phyloP scores from a whole-genome alignment of 2,888 invertebrate species.

The Apoda limacodes region DNA sequence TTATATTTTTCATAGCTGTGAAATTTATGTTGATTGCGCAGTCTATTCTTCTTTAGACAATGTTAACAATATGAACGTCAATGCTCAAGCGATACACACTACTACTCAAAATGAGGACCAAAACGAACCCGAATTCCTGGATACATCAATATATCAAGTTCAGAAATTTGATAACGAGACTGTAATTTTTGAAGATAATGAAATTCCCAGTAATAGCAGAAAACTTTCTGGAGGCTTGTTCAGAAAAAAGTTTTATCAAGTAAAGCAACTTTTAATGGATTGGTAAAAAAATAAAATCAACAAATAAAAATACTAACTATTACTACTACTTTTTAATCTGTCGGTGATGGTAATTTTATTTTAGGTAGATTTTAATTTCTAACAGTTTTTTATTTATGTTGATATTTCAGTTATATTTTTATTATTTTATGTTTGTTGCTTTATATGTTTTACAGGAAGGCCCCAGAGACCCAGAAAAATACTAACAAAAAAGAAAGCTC shows the following conservation, averaged over 20 bases:
- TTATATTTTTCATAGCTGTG: conserved; percentile 32
- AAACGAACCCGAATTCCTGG: neutral
- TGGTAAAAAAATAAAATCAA: conserved; percentile 23
- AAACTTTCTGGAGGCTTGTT: conserved; percentile 16
- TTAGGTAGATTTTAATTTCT: conserved; percentile 20
- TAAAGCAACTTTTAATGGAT: conserved; percentile 32
- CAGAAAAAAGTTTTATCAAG: conserved; percentile 35
- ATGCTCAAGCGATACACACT: conserved; percentile 10
- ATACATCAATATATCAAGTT: neutral
- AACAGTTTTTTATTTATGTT: conserved; percentile 19
- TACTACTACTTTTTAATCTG: neutral
- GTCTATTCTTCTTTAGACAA: neutral
- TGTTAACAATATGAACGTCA: conserved; percentile 6
- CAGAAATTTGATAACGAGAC: neutral
- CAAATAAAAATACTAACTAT: conserved; percentile 1
- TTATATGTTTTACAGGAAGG: conserved; percentile 65
- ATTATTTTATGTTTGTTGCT: conserved; percentile 40
- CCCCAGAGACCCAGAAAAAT: conserved; percentile 61
- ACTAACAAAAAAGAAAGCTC: conserved; percentile 56
- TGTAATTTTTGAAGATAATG: conserved; percentile 1
- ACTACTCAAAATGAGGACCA: neutral
- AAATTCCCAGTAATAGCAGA: neutral
- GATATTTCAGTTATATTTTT: conserved; percentile 23
- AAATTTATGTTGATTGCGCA: conserved; percentile 21
- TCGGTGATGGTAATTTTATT: conserved; percentile 28